These are phyloP conservation scores for Myotis planiceps DNA, from an alignment of 2,797 vertebrate species.

Conservation along the genomic window DNA sequence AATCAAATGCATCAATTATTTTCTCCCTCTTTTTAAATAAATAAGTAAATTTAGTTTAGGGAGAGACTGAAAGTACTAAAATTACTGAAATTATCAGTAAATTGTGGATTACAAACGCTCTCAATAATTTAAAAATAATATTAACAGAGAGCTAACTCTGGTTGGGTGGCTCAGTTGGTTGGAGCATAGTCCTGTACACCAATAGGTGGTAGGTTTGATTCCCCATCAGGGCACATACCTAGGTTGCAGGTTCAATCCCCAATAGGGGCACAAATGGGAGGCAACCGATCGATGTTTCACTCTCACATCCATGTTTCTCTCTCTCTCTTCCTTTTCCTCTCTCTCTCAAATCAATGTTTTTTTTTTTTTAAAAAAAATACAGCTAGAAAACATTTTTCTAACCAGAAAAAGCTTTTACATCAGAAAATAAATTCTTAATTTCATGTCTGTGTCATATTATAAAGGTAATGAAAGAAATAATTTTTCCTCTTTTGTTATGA, in stretches of 20 bases:
- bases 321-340: neutral
- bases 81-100: conserved; percentile 41
- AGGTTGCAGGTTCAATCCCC: neutral
- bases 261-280: neutral
- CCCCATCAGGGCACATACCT: neutral
- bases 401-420: conserved; percentile 47
- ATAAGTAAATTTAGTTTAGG: conserved; percentile 27
- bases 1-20: conserved; percentile 1
- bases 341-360: neutral
- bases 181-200: neutral
- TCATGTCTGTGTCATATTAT: conserved; percentile 24
- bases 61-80: conserved; percentile 3
- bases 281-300: neutral
- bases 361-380: neutral
- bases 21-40: conserved; percentile 22
- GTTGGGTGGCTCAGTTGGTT: neutral
- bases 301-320: neutral
- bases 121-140: conserved; percentile 39
- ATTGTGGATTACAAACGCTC: neutral
- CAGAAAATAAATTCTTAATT: conserved; percentile 31
- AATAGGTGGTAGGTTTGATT: neutral
- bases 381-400: neutral
- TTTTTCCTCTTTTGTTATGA: conserved; percentile 35
- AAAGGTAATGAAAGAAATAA: neutral
- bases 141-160: neutral